phyloP scores from a whole-genome alignment of 2,113 vertebrate genomes.

The Pollachius pollachius region DNA sequence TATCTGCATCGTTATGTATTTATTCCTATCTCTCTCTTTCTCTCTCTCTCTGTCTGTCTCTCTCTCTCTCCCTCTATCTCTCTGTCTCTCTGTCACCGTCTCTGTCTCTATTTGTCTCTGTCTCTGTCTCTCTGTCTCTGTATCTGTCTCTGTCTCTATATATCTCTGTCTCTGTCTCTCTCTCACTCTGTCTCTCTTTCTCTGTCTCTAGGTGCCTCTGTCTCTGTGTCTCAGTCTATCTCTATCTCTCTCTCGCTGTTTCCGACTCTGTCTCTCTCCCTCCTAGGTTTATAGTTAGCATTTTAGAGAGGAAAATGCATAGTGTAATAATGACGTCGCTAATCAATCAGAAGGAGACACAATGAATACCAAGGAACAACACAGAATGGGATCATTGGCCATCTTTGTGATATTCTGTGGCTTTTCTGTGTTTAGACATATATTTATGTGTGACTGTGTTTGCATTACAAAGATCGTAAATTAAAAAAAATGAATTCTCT shows the following conservation, averaged over 20 bases:
- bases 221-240: too few species aligned
- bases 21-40: slow-evolving; percentile 6
- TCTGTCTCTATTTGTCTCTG: background rate
- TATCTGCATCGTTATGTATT: background rate
- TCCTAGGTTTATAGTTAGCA: background rate
- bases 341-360: too few species aligned
- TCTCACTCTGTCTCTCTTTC: background rate
- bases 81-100: too few species aligned
- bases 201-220: too few species aligned
- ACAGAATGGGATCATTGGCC: too few species aligned
- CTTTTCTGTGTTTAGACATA: too few species aligned
- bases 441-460: too few species aligned
- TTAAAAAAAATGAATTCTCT: background rate
- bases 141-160: background rate
- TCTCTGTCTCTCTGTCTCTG: background rate
- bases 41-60: slow-evolving; percentile 9
- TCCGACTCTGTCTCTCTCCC: slow-evolving; percentile 25
- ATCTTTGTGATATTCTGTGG: background rate
- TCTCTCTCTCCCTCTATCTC: background rate
- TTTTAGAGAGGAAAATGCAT: too few species aligned
- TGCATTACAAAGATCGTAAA: too few species aligned
- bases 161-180: slow-evolving; percentile 8
- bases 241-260: too few species aligned
- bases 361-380: too few species aligned
- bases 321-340: too few species aligned